Evolutionary conservation across 2,113 vertebrate genomes (phyloP), one percentile per base, ranked within the genome.

Genomic region (Ailuropoda melanoleuca): DNA sequence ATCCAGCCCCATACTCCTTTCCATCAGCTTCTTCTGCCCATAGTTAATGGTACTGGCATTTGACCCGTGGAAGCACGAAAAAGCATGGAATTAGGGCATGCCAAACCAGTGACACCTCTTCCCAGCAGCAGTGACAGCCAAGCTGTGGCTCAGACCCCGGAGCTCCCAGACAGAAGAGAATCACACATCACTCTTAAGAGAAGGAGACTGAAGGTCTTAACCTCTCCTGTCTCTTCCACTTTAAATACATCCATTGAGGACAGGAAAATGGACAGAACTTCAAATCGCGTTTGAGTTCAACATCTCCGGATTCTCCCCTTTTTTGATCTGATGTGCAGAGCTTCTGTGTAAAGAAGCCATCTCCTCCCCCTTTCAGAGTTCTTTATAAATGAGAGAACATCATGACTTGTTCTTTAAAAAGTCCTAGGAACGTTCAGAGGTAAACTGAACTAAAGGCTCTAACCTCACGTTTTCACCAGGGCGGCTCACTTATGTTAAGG

Each of bases 151-250:
- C 96, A 97, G 92, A 93, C 53, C 95, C 92, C 29, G 48, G 55
- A 62, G 93, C 86, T 87, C 34, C 37, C 86, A 60, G 58, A 86
- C 70, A 56, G 77, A 9, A 24, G 72, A 88, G 86, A 95, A 94
- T 50, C 77, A 58, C 66, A 64, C 95, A 72, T 92, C 77, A 93
- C 48, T 81, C 58, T 96, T 96, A 95, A 96, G 72, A 70, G 74
- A 89, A 90, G 81, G 39, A 77, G 92, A 88, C 94, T 43, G 96
- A n/a, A 95, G 90, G 95, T 84, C 94, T n/a, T 97, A 84, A 97
- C 93, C 96, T 88, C 90, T n/a, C 80, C 90, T 68, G 74, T 97
- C 93, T 96, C 86, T 94, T 84, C 62, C 60, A 82, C 50, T 97
- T 97, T 97, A 93, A 95, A 88, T 43, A 88, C 75, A 72, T 72